Base-by-base conservation (phyloP, 2,113 vertebrate genomes). In the Oreocharis arfaki region DNA sequence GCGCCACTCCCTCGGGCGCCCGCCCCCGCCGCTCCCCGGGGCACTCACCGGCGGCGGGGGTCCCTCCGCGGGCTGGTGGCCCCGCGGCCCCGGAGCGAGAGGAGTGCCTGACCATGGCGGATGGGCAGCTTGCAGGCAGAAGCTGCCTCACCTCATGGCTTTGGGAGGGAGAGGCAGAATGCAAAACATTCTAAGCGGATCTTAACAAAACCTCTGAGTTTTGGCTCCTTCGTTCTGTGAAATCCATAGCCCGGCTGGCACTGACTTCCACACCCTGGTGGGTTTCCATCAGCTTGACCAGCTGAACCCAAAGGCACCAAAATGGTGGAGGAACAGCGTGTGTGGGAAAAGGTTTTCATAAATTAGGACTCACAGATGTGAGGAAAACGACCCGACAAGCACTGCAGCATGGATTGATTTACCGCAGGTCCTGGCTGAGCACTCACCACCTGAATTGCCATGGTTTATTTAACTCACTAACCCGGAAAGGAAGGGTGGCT, bases 371-470 rank as follows among this genome's bases (percentile, higher is more conserved):
- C 59, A 46, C 27, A 20, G 2, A 3, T 3, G n/a, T 32, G 68
- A 78, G 60, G 46, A 18, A 69, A 84, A 46, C 13, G 5, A 68
- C 53, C 33, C 0, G 0, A 13, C 3, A 64, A 37, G n/a, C 0
- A 0, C 73, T 53, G 71, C 1, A 47, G 21, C 7, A 4, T 7
- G 47, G 46, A 32, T 41, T 37, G 15, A 13, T 61, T 33, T 49
- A 32, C 26, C 26, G 8, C 16, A 13, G 55, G 17, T 73, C 41
- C 42, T 13, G 11, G n/a, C n/a, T 69, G 41, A 77, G 42, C n/a
- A 0, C 28, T 39, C 21, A 37, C 63, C 55, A 33, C 41, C 49
- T 26, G 20, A 28, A 56, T 16, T 53, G 17, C 7, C 63, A 16
- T 13, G 42, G 27, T 56, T 82, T 49, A 10, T 87, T 67, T 63